Evolutionary conservation across 2,113 vertebrate genomes (phyloP), one percentile per base, ranked within the genome.

Genomic region (Probosciger aterrimus): DNA sequence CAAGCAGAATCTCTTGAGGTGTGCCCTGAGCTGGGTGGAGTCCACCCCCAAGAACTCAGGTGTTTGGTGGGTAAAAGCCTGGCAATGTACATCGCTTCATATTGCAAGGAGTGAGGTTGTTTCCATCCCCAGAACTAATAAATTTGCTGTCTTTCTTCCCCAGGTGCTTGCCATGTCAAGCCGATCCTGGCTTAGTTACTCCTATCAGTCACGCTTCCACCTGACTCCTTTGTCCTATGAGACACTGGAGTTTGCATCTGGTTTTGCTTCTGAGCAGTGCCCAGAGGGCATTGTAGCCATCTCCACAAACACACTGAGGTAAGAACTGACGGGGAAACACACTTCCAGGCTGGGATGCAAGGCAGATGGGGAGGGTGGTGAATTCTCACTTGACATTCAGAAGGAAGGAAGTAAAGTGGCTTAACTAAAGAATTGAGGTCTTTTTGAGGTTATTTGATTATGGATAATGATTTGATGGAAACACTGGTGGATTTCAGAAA

Each of bases 121-220:
- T 46, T 60, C 24, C 11, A 2, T 70, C 33, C 37, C 57, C 52
- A 64, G 30, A 17, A 8, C 69, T 80, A 6, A 49, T 41, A 14
- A 41, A 23, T 25, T 19, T 53, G 20, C 43, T 82, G 31, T 41
- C 24, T 94, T 10, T 83, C 59, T 92, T 65, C 63, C 37, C 7
- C 90, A 99, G 99, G 99, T 99, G 49, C 94, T 99, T 97, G 99
- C 99, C 41, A 99, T 99, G 99, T 99, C 99, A 14, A 99, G 99
- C 63, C 99, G 99, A 33, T 99, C 99, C 3, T 99, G 99, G 99
- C 98, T 99, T 73, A 99, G 99, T 93, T 99, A 99, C 86, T 99
- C 99, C 3, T 99, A 99, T 85, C 99, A 99, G 91, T 99, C 99
- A 10, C 99, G 99, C 27, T 99, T 99, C 97, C 99, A 99, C 93